Base-by-base conservation (phyloP, 2,797 vertebrate species). In the Australoheros facetus region DNA sequence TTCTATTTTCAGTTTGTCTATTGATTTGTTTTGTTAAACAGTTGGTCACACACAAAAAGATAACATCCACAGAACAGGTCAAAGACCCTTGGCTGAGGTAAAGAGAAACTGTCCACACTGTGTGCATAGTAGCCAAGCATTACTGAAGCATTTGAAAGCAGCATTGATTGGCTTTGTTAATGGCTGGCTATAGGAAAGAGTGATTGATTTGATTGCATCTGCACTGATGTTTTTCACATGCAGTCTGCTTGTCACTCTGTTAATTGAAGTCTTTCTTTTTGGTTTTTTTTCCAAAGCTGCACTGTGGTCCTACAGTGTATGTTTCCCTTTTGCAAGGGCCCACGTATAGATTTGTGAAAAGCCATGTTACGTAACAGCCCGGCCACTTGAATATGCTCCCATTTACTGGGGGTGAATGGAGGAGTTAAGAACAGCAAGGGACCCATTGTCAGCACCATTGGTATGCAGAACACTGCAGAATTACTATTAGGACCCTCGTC, bases 341-440 rank as follows among this genome's bases (percentile, higher is more conserved):
- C 76, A 84, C 83, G 10, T 89, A 86, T 89, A 85, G 88, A 77
- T 78, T 73, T 59, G 80, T 87, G 76, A 92, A 93, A 91, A 87
- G 90, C 77, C 10, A 62, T 87, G 79, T 95, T 95, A 95, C 78
- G 90, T 83, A 95, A 95, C 87, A 87, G 77, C 69, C 59, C 2
- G 45, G 86, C 87, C 83, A 87, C 87, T 91, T 88, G 85, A 92
- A 93, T 86, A 85, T 89, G 84, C 69, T 86, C 81, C 78, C 77
- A 79, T 89, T 91, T 91, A 79, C 89, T 81, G 56, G 75, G 48
- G 23, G 55, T 86, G 87, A 90, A 93, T 85, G 86, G 84, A 89
- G 81, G 82, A 79, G 82, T 90, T 85, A 37, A 81, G 86, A 84
- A 86, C 75, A 70, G 75, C n/a, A 45, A 80, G 83, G 72, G 83